A percentile compares a stretch with the other conserved stretches of the same genome.
These are phyloP conservation scores for Odocoileus virginianus DNA, from an alignment of 2,113 vertebrate genomes.

Conservation along the genomic window DNA sequence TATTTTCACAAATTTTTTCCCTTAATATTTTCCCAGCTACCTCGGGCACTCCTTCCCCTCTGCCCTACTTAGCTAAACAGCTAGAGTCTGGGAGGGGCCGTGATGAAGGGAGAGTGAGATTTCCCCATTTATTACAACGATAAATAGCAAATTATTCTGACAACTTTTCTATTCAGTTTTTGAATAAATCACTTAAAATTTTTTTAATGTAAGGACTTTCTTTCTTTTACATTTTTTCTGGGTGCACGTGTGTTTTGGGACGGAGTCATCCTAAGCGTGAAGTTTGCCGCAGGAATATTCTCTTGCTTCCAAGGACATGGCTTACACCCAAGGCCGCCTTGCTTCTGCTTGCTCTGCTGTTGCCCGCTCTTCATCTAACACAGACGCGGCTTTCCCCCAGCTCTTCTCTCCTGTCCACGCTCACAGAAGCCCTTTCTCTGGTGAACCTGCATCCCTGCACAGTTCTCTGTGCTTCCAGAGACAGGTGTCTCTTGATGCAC, in stretches of 20 bases:
- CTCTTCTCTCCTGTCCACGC: not conserved
- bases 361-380: not conserved
- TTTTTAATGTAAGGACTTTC: conserved; percentile 42
- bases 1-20: conserved; percentile 56
- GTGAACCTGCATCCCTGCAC: no score
- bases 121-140: conserved; percentile 69
- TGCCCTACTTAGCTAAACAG: conserved; percentile 76
- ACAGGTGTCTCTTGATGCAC: not conserved
- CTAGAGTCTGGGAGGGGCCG: conserved; percentile 65
- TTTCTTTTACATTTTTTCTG: not conserved
- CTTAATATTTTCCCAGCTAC: conserved; percentile 72
- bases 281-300: not conserved
- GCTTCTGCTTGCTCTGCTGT: not conserved
- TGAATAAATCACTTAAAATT: conserved; percentile 62
- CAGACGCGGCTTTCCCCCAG: not conserved
- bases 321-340: not conserved
- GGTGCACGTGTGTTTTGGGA: not conserved
- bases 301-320: not conserved
- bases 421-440: not conserved
- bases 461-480: not conserved
- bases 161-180: conserved; percentile 71
- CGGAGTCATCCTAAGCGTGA: not conserved
- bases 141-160: conserved; percentile 76
- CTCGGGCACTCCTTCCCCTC: conserved; percentile 55
- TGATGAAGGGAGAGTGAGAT: conserved; percentile 73